Percentiles rank a stretch among this genome's conserved stretches.
These are phyloP conservation scores for Misgurnus anguillicaudatus DNA, from an alignment of 2,113 vertebrate genomes.

Conservation along the genomic window DNA sequence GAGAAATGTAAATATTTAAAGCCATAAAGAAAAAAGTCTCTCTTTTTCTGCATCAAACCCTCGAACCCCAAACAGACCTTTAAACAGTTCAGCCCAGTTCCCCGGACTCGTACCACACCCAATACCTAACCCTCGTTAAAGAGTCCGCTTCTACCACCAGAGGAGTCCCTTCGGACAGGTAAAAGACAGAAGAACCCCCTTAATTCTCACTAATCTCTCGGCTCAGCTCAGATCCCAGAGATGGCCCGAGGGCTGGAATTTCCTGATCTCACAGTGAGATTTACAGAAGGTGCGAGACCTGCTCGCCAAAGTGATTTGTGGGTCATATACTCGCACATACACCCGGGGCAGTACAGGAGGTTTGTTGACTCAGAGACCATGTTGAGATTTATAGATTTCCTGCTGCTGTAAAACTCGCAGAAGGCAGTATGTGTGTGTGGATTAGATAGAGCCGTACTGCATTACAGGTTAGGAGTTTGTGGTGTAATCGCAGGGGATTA, in stretches of 20 bases:
- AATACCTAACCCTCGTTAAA: conserved; percentile 51
- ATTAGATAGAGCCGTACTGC: conserved; percentile 29
- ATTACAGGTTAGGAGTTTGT: conserved; percentile 34
- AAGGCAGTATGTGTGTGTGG: conserved; percentile 6
- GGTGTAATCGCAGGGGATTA: conserved; percentile 25
- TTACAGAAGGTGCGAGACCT: conserved; percentile 35
- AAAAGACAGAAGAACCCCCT: conserved; percentile 26
- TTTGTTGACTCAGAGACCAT: conserved; percentile 52
- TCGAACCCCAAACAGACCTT: conserved; percentile 43
- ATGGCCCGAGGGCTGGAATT: conserved; percentile 49
- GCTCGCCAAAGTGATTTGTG: conserved; percentile 19
- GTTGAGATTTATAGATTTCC: conserved; percentile 65
- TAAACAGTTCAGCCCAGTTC: conserved; percentile 14
- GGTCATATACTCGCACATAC: conserved; percentile 24
- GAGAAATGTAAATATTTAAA: conserved; percentile 68
- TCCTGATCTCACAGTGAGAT: conserved; percentile 36
- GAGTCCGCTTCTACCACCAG: conserved; percentile 34
- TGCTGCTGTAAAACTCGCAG: conserved; percentile 32
- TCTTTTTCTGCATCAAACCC: conserved; percentile 47
- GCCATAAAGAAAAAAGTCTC: conserved; percentile 55
- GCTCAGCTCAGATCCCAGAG: conserved; percentile 32
- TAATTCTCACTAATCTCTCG: conserved; percentile 46
- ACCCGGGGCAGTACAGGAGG: background rate
- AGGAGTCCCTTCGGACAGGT: conserved; percentile 44
- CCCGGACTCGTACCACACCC: conserved; percentile 28